These are phyloP conservation scores for Brassicogethes aeneus DNA, from an alignment of 2,888 invertebrate genomes.

Conservation along the genomic window DNA sequence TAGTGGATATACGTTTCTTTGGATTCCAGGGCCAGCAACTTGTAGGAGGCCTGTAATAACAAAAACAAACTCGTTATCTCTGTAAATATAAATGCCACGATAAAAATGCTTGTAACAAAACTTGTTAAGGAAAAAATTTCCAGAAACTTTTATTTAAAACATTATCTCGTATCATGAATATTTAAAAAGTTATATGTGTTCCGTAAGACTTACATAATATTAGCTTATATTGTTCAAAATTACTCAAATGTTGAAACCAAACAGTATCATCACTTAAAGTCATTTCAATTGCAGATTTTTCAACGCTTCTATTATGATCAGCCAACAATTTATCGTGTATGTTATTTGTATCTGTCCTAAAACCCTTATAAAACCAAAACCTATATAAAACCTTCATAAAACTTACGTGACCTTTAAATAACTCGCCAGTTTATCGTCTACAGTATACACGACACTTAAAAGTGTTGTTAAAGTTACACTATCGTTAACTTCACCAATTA, in stretches of 20 bases:
- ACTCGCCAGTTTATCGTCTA: neutral
- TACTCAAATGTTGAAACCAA: conserved; percentile 17
- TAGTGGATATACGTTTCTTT: no score
- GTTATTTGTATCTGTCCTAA: conserved; percentile 12
- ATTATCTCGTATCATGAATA: no score
- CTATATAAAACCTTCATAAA: no score
- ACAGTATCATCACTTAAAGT: conserved; percentile 10
- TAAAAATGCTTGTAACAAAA: no score
- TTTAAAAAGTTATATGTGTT: no score
- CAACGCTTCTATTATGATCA: conserved; percentile 19
- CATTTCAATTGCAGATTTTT: conserved; percentile 9
- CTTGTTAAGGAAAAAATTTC: no score
- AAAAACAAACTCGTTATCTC: no score
- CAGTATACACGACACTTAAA: neutral
- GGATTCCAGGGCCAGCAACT: no score
- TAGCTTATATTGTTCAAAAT: conserved; percentile 13
- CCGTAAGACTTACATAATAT: conserved; percentile 13
- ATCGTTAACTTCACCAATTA: neutral
- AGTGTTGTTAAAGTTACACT: neutral
- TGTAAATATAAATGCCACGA: no score
- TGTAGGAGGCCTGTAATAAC: no score
- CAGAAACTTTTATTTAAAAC: no score
- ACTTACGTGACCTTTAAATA: neutral
- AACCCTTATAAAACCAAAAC: conserved; percentile 4
- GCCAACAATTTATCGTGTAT: conserved; percentile 17